Base-by-base conservation (phyloP, 2,797 vertebrate genomes). In the Aplochiton taeniatus region DNA sequence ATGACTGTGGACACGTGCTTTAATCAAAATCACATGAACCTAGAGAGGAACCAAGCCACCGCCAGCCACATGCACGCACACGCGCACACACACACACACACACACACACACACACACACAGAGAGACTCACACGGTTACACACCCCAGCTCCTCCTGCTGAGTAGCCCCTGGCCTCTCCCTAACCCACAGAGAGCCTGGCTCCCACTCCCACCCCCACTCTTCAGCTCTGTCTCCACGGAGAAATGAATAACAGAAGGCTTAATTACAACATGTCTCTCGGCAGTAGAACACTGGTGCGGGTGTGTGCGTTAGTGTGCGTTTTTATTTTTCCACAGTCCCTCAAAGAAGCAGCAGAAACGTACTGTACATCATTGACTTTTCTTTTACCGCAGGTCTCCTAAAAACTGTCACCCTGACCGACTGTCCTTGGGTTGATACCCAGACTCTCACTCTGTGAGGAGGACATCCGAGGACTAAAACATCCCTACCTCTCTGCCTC, bases 261-360 rank as follows among this genome's bases (percentile, higher is more conserved):
- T 90, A 88, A 88, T 90, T 90, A 89, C 78, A 83, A 69, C 59
- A 68, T 84, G 86, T 87, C 85, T 89, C 87, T 75, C 66, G 45
- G 89, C 87, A 87, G 86, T 84, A 84, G 81, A 62, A 62, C 63
- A 54, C 50, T 19, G 46, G 11, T 19, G 13, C 9, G 46, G 3
- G 46, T 14, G 46, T 48, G 46, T 48, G 46, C 2, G 10, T 48
- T 9, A 14, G 46, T 48, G 46, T 48, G 46, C 46, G 9, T 6
- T 31, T 31, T 31, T 31, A 48, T 6, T 31, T 31, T 31, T 31
- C 31, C 6, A 3, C 31, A 31, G 31, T 31, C 31, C 31, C 31
- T 31, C 31, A 31, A 31, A 31, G 31, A 31, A 31, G 31, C 6
- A 31, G 31, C 31, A 31, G 31, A 31, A 31, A 31, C 31, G 31